Evolutionary conservation across 2,113 vertebrate genomes (phyloP), one percentile per base, ranked within the genome.

Genomic region (Mola mola): DNA sequence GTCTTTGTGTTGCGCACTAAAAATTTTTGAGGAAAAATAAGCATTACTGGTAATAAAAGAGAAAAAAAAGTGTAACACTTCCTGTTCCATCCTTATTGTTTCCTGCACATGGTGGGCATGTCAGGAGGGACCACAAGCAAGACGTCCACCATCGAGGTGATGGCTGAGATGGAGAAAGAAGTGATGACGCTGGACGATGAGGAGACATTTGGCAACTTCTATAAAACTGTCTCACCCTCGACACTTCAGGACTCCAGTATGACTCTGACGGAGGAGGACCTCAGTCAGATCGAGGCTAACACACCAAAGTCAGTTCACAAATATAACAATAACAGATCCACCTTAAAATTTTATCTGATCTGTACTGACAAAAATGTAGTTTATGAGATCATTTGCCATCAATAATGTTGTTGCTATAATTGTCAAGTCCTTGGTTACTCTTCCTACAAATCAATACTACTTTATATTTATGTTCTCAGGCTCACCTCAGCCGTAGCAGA

Each of bases 151-250:
- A 89, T 94, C 0, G 85, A 92, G 58, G 93, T 94, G 65, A 93
- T 83, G 0, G 87, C 78, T 5, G 90, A 94, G 79, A 81, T 56
- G 1, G 92, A 93, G 79, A 93, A 92, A 43, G 92, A 94, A 48
- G 92, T 94, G 48, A 91, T 93, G 91, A 90, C 84, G 6, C 75
- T 91, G 57, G 92, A 93, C 2, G 93, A 93, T 0, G 91, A 92
- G 0, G 93, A 94, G 73, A 92, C 85, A 0, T 93, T 93, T 8
- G 82, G 85, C 11, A 87, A 76, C 59, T 93, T 93, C 79, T 93
- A 91, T 79, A 91, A 72, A 62, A 12, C 81, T 0, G 36, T 89
- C 26, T 87, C 89, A 0, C 75, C 88, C 25, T 50, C 85, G 0
- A 0, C 48, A 0, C 66, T 77, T 3, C 79, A 60, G 8, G 82